Percentiles rank a stretch among this genome's conserved stretches.
Conservation (phyloP, 2,888 invertebrate species). For the Agrotis exclamationis region DNA sequence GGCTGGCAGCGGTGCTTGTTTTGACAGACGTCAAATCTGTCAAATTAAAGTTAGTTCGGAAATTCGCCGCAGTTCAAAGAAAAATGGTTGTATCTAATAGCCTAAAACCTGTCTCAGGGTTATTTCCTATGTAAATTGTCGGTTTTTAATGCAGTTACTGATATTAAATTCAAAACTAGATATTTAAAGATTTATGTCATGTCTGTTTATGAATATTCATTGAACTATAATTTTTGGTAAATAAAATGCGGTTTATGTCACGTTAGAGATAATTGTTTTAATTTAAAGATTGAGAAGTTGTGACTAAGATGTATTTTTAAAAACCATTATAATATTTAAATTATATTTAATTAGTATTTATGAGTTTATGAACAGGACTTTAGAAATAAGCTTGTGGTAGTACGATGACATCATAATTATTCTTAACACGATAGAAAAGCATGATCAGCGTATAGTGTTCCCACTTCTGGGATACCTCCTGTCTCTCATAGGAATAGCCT, state of each 20-base stretch:
- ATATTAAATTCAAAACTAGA: constrained; percentile 55
- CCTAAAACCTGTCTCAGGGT: constrained; percentile 47
- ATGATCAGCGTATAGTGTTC: too few species aligned
- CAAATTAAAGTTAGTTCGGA: constrained; percentile 12
- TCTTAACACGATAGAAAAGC: too few species aligned
- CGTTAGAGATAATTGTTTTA: constrained; percentile 20
- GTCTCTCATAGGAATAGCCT: too few species aligned
- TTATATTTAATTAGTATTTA: constrained; percentile 5
- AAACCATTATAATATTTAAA: constrained; percentile 10
- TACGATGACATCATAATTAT: constrained; percentile 17
- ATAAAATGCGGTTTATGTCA: constrained; percentile 18
- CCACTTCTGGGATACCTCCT: too few species aligned
- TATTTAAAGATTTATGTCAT: constrained; percentile 60
- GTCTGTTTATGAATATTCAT: constrained; percentile 62
- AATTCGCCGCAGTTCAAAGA: not conserved
- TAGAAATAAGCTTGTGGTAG: not conserved
- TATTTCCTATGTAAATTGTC: constrained; percentile 64
- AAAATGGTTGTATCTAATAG: constrained; percentile 11
- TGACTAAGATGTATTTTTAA: constrained; percentile 4
- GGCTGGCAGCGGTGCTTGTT: not conserved
- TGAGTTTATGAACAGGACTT: too few species aligned
- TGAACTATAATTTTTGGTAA: constrained; percentile 41
- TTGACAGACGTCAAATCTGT: constrained; percentile 3
- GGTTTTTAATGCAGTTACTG: constrained; percentile 62
- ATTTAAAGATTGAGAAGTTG: not conserved